Base-by-base conservation (phyloP, 2,888 invertebrate genomes). In the Peribatodes rhomboidaria region DNA sequence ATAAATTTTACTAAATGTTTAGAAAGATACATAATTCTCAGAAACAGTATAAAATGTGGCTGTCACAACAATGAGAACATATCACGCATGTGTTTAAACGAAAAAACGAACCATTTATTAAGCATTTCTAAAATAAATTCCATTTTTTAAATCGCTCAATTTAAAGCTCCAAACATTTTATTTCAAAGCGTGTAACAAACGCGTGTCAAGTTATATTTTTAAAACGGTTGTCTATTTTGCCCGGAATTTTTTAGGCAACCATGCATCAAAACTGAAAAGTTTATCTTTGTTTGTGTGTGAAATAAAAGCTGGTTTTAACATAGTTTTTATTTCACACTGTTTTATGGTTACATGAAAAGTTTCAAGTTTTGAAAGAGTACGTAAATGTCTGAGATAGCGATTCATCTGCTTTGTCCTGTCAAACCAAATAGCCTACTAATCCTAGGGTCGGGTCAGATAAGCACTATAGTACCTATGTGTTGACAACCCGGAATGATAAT, bases 231-330 rank as follows among this genome's bases (percentile, higher is more conserved):
- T 70, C 27, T 65, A 59, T 74, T 65, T 71, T 52, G 35, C 53
- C 61, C 56, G 8, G 31, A 65, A 65, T 46, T 69, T 73, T 55
- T 55, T 59, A 52, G 58, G 67, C 69, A 64, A 37, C 63, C 70
- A 67, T 77, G 75, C 70, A 70, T 73, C 69, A 74, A 68, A 73
- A 72, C 67, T 47, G 52, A 67, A 61, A 56, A 57, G 63, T 68
- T 61, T 70, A 58, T 67, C 61, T 50, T 1, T 57, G 35, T 49
- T 44, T 57, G 35, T 55, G 20, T 56, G 37, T 50, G 31, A 47
- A 60, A 50, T 31, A 65, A 60, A 57, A 60, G 52, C 35, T 60
- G 20, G 54, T 33, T 31, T 4, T 20, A 42, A 27, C 41, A n/a
- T 55, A 41, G 50, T n/a, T 56, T 50, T 50, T 18, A 2, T 42